These are phyloP conservation scores for Leucopsar rothschildi DNA, from an alignment of 2,113 vertebrate species.

Conservation along the genomic window DNA sequence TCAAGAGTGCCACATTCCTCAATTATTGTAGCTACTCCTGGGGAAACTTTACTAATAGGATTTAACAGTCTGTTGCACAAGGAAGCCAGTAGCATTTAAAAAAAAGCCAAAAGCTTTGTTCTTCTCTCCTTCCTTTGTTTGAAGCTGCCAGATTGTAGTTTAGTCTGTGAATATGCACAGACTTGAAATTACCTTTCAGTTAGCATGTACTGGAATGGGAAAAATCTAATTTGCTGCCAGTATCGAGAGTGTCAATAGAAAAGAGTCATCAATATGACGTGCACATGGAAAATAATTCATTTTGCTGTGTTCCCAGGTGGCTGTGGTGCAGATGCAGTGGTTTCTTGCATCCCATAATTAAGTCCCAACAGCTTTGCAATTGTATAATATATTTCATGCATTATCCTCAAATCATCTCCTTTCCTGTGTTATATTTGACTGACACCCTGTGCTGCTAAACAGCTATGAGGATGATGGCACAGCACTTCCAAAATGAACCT, in stretches of 20 bases:
- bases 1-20: not conserved
- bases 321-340: not conserved
- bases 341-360: not conserved
- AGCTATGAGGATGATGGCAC: not conserved
- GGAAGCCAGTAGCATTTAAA: not conserved
- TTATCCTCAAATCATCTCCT: not conserved
- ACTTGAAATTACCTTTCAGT: slow-evolving; percentile 35
- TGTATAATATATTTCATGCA: not conserved
- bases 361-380: slow-evolving; percentile 17
- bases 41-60: slow-evolving; percentile 54
- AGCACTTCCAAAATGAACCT: not conserved
- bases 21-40: slow-evolving; percentile 27
- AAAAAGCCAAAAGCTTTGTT: not conserved
- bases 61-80: slow-evolving; percentile 65
- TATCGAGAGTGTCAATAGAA: slow-evolving; percentile 13
- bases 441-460: not conserved
- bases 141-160: slow-evolving; percentile 16
- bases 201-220: slow-evolving; percentile 5
- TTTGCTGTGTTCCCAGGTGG: not conserved
- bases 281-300: not conserved
- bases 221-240: slow-evolving; percentile 41
- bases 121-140: not conserved
- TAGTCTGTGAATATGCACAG: slow-evolving; percentile 30
- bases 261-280: not conserved
- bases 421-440: not conserved